Conservation (phyloP, 92 coral and sea anemone genomes). For the Metridium senile region DNA sequence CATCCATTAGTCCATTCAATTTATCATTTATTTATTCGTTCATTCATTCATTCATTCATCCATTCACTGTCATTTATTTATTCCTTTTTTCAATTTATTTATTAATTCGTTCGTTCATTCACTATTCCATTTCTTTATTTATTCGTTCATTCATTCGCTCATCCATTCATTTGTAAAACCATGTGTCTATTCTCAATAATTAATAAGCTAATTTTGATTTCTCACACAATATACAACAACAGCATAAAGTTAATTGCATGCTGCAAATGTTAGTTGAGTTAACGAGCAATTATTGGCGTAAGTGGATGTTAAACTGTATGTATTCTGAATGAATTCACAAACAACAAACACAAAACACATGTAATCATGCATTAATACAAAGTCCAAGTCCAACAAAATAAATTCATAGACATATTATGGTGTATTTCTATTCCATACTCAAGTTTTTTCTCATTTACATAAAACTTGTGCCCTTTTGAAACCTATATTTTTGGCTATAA, state of each 20-base stretch:
- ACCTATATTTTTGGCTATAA: background rate
- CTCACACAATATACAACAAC: too few species aligned
- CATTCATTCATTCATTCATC: background rate
- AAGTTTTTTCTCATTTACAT: conserved; percentile 1
- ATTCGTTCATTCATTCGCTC: background rate
- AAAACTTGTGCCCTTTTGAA: background rate
- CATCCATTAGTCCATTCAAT: background rate
- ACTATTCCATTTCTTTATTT: background rate
- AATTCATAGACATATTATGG: background rate
- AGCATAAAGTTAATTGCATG: too few species aligned
- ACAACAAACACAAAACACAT: background rate
- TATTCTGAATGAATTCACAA: conserved; percentile 5
- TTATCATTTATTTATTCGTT: too few species aligned
- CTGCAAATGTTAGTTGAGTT: too few species aligned
- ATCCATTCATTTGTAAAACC: background rate
- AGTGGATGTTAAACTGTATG: background rate
- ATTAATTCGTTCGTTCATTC: background rate
- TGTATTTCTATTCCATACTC: conserved; percentile 7
- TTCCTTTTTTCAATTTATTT: background rate
- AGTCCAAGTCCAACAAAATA: background rate
- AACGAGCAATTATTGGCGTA: too few species aligned
- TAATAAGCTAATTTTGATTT: too few species aligned
- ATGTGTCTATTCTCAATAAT: too few species aligned
- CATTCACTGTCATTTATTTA: background rate
- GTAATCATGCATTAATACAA: background rate